Base-by-base conservation (phyloP, 2,888 invertebrate genomes). In the Brachycybe producta region DNA sequence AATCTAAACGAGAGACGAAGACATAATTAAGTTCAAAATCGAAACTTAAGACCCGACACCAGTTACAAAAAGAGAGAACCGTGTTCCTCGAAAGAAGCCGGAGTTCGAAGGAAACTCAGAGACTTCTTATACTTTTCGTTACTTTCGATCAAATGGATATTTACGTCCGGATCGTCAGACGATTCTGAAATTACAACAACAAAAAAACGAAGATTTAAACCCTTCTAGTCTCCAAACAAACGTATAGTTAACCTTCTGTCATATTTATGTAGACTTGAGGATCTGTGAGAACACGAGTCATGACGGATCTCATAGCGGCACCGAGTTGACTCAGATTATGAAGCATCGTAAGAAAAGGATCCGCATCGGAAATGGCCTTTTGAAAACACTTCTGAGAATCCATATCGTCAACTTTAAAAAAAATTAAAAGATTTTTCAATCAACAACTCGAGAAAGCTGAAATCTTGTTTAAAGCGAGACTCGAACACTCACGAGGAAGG, bases 251-350 rank as follows among this genome's bases (percentile, higher is more conserved):
- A 65, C 65, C 62, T 56, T 61, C 55, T 38, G 60, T 63, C 17
- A 65, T 54, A 32, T 55, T 55, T 32, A 57, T 53, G 56, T 69
- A 69, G 61, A 83, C 80, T 59, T 84, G 82, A 47, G 85, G 82
- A 73, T 88, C 86, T 49, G 86, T 90, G 27, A 95, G 75, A 27
- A 87, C 86, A 58, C 82, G 76, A 36, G 91, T 90, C 82, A 95
- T 90, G 51, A 92, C 87, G 60, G 78, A 75, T 57, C 92, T 75
- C 94, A 95, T 94, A 56, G 92, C 79, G 58, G 91, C 91, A 32
- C 95, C 95, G 87, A 94, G 88, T 64, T 88, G 87, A 71, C 91
- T 91, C 60, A 92, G 78, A 65, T 90, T 87, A 70, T 92, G 82
- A 54, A 95, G 71, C 82, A 94, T 88, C 58, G 82, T 80, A 52